phyloP scores from a whole-genome alignment of 2,888 invertebrate species.

The Drosophila meridiana region DNA sequence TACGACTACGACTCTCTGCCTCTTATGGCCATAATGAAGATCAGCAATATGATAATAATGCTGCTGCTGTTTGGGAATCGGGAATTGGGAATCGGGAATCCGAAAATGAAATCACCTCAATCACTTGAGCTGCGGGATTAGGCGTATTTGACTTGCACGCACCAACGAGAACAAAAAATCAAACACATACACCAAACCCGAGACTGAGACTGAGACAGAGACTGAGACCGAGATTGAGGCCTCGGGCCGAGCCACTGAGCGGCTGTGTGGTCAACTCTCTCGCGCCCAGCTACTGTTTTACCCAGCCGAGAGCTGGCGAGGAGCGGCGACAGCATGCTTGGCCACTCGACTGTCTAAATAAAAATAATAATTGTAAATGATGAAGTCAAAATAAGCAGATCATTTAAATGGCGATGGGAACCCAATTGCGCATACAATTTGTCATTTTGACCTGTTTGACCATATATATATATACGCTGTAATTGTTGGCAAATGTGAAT shows the following conservation, averaged over 20 bases:
- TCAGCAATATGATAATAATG: slow-evolving; percentile 22
- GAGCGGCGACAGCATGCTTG: slow-evolving; percentile 15
- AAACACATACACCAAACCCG: slow-evolving; percentile 4
- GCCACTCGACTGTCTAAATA: slow-evolving; percentile 76
- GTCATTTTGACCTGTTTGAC: slow-evolving; percentile 4
- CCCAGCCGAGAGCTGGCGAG: slow-evolving; percentile 32
- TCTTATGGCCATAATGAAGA: slow-evolving; percentile 20
- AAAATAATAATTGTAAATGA: slow-evolving; percentile 82
- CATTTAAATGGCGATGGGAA: slow-evolving; percentile 72
- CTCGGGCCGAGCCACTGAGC: slow-evolving; percentile 9
- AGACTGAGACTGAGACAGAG: not conserved
- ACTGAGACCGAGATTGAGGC: slow-evolving; percentile 8
- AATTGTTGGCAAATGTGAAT: not conserved
- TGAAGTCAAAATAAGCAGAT: slow-evolving; percentile 81
- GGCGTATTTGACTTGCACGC: slow-evolving; percentile 84
- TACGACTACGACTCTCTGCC: slow-evolving; percentile 15
- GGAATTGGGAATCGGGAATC: slow-evolving; percentile 41
- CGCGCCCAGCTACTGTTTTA: slow-evolving; percentile 69
- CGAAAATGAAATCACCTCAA: slow-evolving; percentile 81
- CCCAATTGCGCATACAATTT: slow-evolving; percentile 51
- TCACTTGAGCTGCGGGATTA: slow-evolving; percentile 84
- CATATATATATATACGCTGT: slow-evolving; percentile 17
- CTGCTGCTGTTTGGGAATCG: slow-evolving; percentile 11
- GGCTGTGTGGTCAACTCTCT: slow-evolving; percentile 53
- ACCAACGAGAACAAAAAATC: slow-evolving; percentile 67